Percentiles rank a stretch among this genome's conserved stretches.
Evolutionary conservation across 2,113 vertebrate genomes (phyloP).

Genomic region (Psephotus haematonotus): DNA sequence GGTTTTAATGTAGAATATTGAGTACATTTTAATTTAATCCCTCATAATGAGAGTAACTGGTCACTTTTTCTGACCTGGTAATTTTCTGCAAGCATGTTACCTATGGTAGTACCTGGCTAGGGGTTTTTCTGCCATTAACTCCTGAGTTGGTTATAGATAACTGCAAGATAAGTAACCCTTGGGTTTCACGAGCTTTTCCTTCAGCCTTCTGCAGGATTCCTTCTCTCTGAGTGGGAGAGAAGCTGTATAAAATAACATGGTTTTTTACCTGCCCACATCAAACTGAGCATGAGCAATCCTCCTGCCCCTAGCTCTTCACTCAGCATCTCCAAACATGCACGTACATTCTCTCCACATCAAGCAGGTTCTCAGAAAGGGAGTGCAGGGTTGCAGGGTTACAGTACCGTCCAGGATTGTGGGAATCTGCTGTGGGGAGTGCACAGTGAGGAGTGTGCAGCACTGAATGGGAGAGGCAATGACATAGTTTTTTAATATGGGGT

Average conservation of each 20-base stretch:
- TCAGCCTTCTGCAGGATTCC: background rate
- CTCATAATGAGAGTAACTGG: background rate
- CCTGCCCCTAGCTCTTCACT: background rate
- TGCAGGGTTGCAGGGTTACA: background rate
- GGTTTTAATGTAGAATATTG: background rate
- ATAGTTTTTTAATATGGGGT: background rate
- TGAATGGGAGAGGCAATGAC: background rate
- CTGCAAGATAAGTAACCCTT: background rate
- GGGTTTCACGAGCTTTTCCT: background rate
- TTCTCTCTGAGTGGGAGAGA: background rate
- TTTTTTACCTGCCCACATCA: background rate
- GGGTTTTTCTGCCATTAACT: background rate
- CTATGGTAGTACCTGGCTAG: background rate
- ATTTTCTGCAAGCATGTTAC: background rate
- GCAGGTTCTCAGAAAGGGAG: background rate
- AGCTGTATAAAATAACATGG: fast-evolving
- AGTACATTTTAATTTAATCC: background rate
- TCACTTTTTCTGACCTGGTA: background rate
- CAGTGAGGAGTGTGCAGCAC: background rate
- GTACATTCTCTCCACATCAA: fast-evolving
- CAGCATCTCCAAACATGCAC: fast-evolving
- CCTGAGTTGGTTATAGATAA: background rate
- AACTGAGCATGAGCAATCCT: background rate
- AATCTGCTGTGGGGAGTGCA: background rate
- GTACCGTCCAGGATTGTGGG: fast-evolving